A percentile compares a stretch with the other conserved stretches of the same genome.
These are phyloP conservation scores for Alauda arvensis DNA, from an alignment of 2,797 vertebrate genomes.

Conservation along the genomic window DNA sequence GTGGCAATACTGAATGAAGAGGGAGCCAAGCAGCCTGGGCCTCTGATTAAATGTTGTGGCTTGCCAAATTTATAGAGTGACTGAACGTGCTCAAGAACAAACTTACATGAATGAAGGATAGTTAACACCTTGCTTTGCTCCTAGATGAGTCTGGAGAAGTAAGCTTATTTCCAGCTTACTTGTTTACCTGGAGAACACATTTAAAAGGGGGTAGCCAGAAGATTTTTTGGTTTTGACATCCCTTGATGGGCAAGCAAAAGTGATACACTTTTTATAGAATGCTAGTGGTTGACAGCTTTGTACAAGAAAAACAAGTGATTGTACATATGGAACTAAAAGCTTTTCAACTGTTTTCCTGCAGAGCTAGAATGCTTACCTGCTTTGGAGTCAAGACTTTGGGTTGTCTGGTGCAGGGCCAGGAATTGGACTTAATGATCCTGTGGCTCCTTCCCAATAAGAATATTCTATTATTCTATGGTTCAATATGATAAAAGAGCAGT, in stretches of 20 bases:
- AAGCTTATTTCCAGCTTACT: not conserved
- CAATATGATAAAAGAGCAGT: not conserved
- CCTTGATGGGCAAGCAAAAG: not conserved
- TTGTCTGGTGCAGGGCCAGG: not conserved
- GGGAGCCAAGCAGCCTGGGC: not conserved
- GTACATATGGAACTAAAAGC: fast-evolving
- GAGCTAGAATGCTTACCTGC: too few relatives aligned
- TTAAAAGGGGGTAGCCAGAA: not conserved
- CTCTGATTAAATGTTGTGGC: not conserved
- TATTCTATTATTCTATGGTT: not conserved
- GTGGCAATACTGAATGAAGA: not conserved
- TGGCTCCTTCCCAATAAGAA: too few relatives aligned
- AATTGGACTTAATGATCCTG: fast-evolving
- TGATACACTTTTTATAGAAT: not conserved
- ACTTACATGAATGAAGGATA: not conserved
- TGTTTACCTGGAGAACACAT: not conserved
- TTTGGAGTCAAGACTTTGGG: not conserved
- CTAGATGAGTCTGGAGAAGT: not conserved
- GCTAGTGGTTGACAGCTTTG: not conserved
- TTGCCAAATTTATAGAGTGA: not conserved
- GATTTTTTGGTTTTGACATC: not conserved
- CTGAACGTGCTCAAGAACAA: not conserved
- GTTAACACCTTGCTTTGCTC: not conserved
- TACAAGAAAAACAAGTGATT: not conserved
- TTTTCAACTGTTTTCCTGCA: not conserved